Evolutionary conservation across 2,888 invertebrate species (phyloP).

Genomic region (Caenorhabditis doughertyi): DNA sequence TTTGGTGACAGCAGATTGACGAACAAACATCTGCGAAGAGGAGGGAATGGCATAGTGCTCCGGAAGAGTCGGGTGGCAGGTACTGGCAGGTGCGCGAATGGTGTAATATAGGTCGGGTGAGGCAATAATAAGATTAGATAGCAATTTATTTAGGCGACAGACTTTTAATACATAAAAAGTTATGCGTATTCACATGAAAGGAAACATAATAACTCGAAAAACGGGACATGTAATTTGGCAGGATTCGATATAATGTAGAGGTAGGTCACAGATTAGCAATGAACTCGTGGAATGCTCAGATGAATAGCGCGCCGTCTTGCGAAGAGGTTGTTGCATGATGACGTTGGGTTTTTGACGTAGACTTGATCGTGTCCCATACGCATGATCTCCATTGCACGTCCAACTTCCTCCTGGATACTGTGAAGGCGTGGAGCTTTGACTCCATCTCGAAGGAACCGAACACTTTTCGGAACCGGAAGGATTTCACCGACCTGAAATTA

Average conservation of each 20-base stretch:
- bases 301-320: conserved; percentile 66
- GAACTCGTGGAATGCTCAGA: conserved; percentile 70
- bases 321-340: conserved; percentile 69
- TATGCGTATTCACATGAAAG: conserved; percentile 24
- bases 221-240: conserved; percentile 21
- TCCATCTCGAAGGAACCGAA: conserved; percentile 76
- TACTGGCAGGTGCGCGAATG: conserved; percentile 48
- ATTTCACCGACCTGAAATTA: conserved; percentile 55
- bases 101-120: conserved; percentile 31
- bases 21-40: conserved; percentile 51
- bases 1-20: conserved; percentile 43
- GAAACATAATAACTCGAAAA: conserved; percentile 5
- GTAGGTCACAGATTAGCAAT: conserved; percentile 58
- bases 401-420: conserved; percentile 81
- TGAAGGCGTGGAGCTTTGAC: conserved; percentile 79
- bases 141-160: conserved; percentile 17
- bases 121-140: conserved; percentile 34
- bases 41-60: conserved; percentile 4
- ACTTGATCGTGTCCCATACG: conserved; percentile 77
- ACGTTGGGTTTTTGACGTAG: conserved; percentile 71
- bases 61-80: conserved; percentile 36
- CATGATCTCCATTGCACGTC: conserved; percentile 81
- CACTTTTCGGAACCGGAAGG: conserved; percentile 71
- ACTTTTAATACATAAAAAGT: conserved; percentile 18
- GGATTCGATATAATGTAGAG: conserved; percentile 40